Conservation (phyloP, 2,113 vertebrate genomes). For the Salminus brasiliensis region DNA sequence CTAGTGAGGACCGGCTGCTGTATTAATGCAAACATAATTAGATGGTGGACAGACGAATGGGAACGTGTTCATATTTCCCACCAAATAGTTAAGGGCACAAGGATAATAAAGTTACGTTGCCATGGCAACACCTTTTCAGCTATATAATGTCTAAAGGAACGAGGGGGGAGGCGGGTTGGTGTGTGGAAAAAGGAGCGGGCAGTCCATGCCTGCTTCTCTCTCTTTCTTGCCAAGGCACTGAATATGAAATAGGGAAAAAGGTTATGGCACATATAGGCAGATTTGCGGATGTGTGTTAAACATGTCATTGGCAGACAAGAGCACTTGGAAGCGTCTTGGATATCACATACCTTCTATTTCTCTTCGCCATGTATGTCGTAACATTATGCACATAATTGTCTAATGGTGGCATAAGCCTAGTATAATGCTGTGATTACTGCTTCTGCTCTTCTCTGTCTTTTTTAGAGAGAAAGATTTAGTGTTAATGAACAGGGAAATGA, state of each 20-base stretch:
- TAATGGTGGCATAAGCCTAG: too few species aligned
- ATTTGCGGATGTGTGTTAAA: background rate
- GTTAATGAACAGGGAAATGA: too few species aligned
- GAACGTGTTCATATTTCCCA: slow-evolving; percentile 62
- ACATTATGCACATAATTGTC: background rate
- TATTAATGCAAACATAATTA: slow-evolving; percentile 67
- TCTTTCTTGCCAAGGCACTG: background rate
- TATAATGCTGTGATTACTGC: too few species aligned
- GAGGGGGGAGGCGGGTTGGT: background rate
- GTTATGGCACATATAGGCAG: background rate
- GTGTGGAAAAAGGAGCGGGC: slow-evolving; percentile 43
- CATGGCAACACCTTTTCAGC: slow-evolving; percentile 69
- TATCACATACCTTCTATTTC: background rate
- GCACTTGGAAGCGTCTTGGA: background rate
- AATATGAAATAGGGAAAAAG: slow-evolving; percentile 39
- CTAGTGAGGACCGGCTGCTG: slow-evolving; percentile 54
- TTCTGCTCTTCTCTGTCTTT: too few species aligned
- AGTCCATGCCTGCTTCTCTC: background rate
- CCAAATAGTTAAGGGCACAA: slow-evolving; percentile 65
- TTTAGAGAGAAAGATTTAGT: too few species aligned
- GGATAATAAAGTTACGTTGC: slow-evolving; percentile 73
- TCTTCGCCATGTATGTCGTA: background rate
- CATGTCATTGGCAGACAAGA: background rate
- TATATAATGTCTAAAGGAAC: slow-evolving; percentile 55
- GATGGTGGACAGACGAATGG: slow-evolving; percentile 60